phyloP scores from a whole-genome alignment of 2,888 invertebrate genomes.

The Hypsopygia costalis region DNA sequence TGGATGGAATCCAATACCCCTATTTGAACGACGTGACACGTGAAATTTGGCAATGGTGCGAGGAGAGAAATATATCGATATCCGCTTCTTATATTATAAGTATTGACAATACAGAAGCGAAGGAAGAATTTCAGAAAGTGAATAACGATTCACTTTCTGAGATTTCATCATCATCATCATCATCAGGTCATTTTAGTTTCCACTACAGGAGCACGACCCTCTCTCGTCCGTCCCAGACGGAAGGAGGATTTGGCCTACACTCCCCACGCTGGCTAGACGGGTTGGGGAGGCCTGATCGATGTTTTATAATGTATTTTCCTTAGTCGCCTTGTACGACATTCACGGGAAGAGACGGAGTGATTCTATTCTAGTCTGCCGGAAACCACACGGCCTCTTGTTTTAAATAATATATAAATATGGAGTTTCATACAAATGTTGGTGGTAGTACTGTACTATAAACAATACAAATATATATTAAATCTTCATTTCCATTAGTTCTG shows the following conservation, averaged over 20 bases:
- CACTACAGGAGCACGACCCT: too few relatives aligned
- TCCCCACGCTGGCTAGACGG: too few relatives aligned
- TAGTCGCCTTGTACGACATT: too few relatives aligned
- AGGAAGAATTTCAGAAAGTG: slow-evolving; percentile 13
- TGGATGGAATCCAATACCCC: too few relatives aligned
- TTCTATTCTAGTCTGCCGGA: too few relatives aligned
- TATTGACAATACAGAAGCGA: slow-evolving; percentile 14
- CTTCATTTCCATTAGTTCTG: not conserved
- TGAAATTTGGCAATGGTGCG: slow-evolving; percentile 19
- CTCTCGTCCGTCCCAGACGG: too few relatives aligned
- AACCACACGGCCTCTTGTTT: too few relatives aligned
- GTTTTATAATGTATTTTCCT: too few relatives aligned
- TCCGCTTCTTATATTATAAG: slow-evolving; percentile 17
- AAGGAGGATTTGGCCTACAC: too few relatives aligned
- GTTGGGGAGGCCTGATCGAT: too few relatives aligned
- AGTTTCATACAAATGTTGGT: slow-evolving; percentile 10
- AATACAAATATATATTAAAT: slow-evolving; percentile 4
- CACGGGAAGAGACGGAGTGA: too few relatives aligned
- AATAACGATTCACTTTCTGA: not conserved
- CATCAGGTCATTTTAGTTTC: too few relatives aligned
- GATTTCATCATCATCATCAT: slow-evolving; percentile 12
- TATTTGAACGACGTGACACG: slow-evolving; percentile 12
- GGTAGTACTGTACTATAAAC: slow-evolving; percentile 8
- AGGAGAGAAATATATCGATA: slow-evolving; percentile 13
- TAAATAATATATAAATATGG: slow-evolving; percentile 10